A percentile compares a stretch with the other conserved stretches of the same genome.
Evolutionary conservation across 2,888 invertebrate species (phyloP).

Genomic region (Ptychoptera contaminata): DNA sequence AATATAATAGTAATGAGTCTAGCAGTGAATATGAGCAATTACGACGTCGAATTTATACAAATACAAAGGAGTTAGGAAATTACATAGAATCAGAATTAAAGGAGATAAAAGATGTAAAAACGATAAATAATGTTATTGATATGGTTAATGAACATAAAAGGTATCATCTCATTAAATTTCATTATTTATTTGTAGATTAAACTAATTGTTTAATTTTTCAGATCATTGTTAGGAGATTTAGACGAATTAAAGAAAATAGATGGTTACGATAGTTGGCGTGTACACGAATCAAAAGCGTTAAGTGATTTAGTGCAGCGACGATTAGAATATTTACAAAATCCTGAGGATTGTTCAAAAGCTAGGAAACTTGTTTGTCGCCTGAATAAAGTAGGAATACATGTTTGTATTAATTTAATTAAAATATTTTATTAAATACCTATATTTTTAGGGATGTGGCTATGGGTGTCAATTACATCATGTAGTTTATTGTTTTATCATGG

Average conservation of each 20-base stretch:
- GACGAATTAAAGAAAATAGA: conserved; percentile 52
- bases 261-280: conserved; percentile 71
- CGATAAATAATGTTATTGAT: conserved; percentile 47
- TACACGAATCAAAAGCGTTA: conserved; percentile 60
- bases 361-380: conserved; percentile 85
- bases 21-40: conserved; percentile 61
- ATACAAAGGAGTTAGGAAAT: conserved; percentile 77
- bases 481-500: conserved; percentile 90
- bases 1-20: conserved; percentile 34
- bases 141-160: conserved; percentile 63
- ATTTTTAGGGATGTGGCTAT: conserved; percentile 79
- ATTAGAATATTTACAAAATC: conserved; percentile 72
- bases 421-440: background rate
- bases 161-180: background rate
- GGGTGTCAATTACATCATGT: conserved; percentile 98
- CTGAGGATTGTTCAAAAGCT: conserved; percentile 71
- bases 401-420: too few species aligned
- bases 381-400: conserved; percentile 55
- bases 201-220: too few species aligned
- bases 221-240: conserved; percentile 53
- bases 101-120: conserved; percentile 44
- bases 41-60: conserved; percentile 56
- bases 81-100: conserved; percentile 58
- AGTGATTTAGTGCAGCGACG: conserved; percentile 72
- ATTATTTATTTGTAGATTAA: too few species aligned